Conservation (phyloP, 2,888 invertebrate genomes). For the Trachelus stipa region DNA sequence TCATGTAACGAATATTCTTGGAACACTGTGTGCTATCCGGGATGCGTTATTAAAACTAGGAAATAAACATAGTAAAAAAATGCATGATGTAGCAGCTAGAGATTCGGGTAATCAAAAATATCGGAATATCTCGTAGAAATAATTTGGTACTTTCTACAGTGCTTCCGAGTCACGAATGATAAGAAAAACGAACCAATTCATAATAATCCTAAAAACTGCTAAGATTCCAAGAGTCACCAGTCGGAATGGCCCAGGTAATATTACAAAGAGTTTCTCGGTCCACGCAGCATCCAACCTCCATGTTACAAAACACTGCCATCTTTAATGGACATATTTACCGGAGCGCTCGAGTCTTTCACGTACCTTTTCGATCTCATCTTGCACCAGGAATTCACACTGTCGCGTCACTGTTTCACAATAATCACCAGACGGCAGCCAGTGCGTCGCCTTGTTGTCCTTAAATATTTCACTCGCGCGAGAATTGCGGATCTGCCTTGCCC, state of each 20-base stretch:
- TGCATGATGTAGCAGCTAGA: not conserved
- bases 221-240: not conserved
- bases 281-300: conserved; percentile 46
- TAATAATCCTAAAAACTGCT: not conserved
- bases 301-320: conserved; percentile 51
- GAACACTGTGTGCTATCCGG: no score
- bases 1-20: no score
- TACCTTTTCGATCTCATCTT: conserved; percentile 56
- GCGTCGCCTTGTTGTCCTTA: not conserved
- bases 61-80: not conserved
- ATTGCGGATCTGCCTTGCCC: not conserved
- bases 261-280: conserved; percentile 17
- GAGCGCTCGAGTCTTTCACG: conserved; percentile 30
- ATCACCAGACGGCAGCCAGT: not conserved
- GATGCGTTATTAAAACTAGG: no score
- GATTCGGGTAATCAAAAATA: not conserved
- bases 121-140: not conserved
- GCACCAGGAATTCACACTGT: conserved; percentile 30
- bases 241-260: not conserved
- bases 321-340: conserved; percentile 53
- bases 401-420: not conserved
- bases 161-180: not conserved
- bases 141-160: not conserved
- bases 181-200: not conserved
- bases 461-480: not conserved